Evolutionary conservation across 2,888 invertebrate species (phyloP).

Genomic region (Campoplex capitator): DNA sequence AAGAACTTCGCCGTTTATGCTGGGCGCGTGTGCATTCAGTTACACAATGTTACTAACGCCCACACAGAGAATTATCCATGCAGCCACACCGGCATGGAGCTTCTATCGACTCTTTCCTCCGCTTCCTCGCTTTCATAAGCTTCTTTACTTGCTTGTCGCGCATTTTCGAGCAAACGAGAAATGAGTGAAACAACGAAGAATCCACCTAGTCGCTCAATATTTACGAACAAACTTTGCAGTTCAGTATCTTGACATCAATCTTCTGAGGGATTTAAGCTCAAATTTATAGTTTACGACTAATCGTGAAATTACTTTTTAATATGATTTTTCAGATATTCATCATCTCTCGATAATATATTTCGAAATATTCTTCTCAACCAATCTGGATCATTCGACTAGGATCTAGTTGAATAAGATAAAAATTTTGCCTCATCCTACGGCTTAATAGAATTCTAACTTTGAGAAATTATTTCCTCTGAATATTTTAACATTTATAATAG

Average conservation of each 20-base stretch:
- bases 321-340: too few species aligned
- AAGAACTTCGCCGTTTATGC: conserved; percentile 8
- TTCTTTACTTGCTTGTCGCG: neutral
- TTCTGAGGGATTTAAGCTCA: too few species aligned
- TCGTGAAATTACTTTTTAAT: neutral
- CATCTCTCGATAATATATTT: too few species aligned
- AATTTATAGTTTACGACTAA: neutral
- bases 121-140: conserved; percentile 12
- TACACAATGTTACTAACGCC: conserved; percentile 18
- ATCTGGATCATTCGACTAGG: too few species aligned
- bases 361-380: too few species aligned
- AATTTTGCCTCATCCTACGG: too few species aligned
- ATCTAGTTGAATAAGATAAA: too few species aligned
- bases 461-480: too few species aligned
- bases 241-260: neutral
- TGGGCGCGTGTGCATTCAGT: conserved; percentile 13
- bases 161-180: conserved; percentile 11
- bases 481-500: too few species aligned
- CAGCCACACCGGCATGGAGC: neutral
- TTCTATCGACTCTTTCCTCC: conserved; percentile 15
- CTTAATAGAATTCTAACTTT: too few species aligned
- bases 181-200: neutral
- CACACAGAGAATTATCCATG: conserved; percentile 1
- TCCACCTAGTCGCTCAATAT: neutral
- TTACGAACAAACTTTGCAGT: neutral